A percentile compares a stretch with the other conserved stretches of the same genome.
These are phyloP conservation scores for Anoplopoma fimbria DNA, from an alignment of 2,113 vertebrate species.

Conservation along the genomic window DNA sequence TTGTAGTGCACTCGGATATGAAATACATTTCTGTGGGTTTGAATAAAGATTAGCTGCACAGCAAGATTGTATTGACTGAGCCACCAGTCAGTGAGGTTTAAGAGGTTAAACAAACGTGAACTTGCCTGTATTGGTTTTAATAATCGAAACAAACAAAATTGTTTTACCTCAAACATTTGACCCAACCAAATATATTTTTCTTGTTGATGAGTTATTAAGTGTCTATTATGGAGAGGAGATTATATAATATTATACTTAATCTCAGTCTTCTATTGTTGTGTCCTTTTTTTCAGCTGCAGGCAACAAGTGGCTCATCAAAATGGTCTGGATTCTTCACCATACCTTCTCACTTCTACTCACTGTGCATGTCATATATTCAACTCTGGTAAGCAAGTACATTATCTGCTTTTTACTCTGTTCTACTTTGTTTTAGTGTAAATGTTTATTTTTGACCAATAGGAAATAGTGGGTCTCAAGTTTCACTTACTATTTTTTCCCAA, in stretches of 20 bases:
- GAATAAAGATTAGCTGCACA: background rate
- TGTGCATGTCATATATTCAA: slow-evolving; percentile 64
- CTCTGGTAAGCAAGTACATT: slow-evolving; percentile 73
- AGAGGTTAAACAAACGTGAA: slow-evolving; percentile 2
- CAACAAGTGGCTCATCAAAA: slow-evolving; percentile 57
- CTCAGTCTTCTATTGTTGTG: background rate
- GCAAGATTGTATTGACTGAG: background rate
- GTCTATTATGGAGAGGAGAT: background rate
- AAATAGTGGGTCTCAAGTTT: background rate
- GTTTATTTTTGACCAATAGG: background rate
- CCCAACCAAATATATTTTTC: background rate
- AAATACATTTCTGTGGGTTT: background rate
- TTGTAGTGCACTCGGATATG: background rate
- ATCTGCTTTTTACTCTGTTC: background rate
- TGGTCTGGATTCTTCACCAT: slow-evolving; percentile 64
- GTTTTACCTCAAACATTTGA: background rate
- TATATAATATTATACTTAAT: background rate
- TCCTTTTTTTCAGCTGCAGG: slow-evolving; percentile 42
- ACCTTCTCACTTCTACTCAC: slow-evolving; percentile 59
- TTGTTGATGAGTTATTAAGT: background rate
- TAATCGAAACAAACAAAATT: background rate
- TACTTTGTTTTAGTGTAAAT: background rate
- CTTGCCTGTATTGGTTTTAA: background rate
- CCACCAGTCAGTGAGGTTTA: background rate
- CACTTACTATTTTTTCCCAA: background rate